These are phyloP conservation scores for Mico argentatus DNA, from an alignment of 2,797 vertebrate species.

Conservation along the genomic window DNA sequence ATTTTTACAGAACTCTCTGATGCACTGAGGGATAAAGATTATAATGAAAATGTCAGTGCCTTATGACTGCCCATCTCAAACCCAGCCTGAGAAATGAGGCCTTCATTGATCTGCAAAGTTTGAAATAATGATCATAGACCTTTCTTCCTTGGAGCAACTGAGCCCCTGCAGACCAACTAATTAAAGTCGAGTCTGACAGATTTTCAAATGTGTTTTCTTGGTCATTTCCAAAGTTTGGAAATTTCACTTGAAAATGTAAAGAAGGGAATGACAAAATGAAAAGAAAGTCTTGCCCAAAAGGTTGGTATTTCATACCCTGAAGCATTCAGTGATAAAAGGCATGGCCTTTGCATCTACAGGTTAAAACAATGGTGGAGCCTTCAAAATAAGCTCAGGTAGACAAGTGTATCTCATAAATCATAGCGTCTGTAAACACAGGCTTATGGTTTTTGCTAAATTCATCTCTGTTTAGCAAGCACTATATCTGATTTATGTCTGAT, in stretches of 20 bases:
- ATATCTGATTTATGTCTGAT: background rate
- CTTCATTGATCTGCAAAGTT: background rate
- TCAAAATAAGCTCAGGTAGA: background rate
- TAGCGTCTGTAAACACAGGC: background rate
- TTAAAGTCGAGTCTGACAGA: background rate
- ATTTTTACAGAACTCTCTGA: background rate
- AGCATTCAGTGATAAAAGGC: background rate
- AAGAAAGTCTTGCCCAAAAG: background rate
- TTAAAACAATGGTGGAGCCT: background rate
- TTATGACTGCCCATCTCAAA: background rate
- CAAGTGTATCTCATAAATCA: background rate
- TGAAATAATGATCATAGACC: background rate
- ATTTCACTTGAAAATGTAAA: conserved; percentile 30
- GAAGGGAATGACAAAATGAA: conserved; percentile 7
- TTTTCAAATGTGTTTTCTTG: conserved; percentile 13
- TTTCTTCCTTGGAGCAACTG: background rate
- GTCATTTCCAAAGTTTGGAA: background rate
- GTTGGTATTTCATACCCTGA: background rate
- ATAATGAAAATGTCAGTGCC: background rate
- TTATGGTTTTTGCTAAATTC: background rate
- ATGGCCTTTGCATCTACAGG: background rate
- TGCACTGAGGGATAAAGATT: background rate
- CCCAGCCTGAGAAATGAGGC: background rate
- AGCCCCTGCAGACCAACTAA: background rate
- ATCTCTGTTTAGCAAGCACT: background rate